Conservation (phyloP, 2,888 invertebrate species). For the Autographa gamma region DNA sequence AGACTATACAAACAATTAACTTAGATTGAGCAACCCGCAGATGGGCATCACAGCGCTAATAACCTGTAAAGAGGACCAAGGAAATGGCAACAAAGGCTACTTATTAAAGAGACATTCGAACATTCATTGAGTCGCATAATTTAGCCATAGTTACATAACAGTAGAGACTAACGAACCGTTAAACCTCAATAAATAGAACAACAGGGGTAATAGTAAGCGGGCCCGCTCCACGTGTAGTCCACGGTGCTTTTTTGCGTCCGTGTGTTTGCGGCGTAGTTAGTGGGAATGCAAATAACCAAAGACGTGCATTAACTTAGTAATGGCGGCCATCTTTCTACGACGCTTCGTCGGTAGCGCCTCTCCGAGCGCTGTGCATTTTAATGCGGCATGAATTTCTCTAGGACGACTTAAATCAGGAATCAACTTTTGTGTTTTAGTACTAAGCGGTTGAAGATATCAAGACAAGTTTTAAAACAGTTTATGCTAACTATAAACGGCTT, state of each 20-base stretch:
- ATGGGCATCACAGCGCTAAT: conserved; percentile 34
- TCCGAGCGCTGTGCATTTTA: conserved; percentile 25
- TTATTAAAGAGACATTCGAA: not conserved
- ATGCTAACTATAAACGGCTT: not conserved
- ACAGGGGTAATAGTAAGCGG: not conserved
- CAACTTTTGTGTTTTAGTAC: not conserved
- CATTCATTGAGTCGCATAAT: not conserved
- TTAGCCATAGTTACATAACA: not conserved
- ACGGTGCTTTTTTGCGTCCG: not conserved
- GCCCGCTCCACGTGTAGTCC: not conserved
- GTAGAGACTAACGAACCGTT: not conserved
- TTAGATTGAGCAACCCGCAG: conserved; percentile 47
- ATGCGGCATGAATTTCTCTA: conserved; percentile 27
- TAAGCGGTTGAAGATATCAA: not conserved
- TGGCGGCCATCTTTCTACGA: not conserved
- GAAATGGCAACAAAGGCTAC: not conserved
- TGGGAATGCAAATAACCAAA: conserved; percentile 3
- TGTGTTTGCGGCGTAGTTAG: not conserved
- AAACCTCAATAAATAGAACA: conserved; percentile 2
- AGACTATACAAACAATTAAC: conserved; percentile 56
- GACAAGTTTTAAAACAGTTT: not conserved
- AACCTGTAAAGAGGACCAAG: conserved; percentile 10
- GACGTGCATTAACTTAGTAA: conserved; percentile 16
- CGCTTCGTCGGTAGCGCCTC: conserved; percentile 1
- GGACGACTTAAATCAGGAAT: conserved; percentile 16